Evolutionary conservation across 1,140 invertebrate genomes (phyloP), one percentile per base, ranked within the genome.

Genomic region (Hylyphantes graminicola): DNA sequence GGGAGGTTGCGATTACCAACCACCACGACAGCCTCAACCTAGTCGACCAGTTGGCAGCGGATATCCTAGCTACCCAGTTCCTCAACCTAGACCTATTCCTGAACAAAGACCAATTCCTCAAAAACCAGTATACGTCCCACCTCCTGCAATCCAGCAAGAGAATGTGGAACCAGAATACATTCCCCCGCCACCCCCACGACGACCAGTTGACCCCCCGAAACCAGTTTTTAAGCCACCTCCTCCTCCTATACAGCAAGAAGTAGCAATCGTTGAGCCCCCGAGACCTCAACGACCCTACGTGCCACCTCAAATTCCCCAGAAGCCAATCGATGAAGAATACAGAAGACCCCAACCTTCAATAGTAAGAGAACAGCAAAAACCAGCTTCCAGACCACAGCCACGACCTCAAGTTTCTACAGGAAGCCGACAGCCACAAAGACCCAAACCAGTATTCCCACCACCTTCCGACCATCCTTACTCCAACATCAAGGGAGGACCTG

Each of bases 401-500:
- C 74, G 80, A 75, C 80, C 80, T 6, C 80, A 83, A 17, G 72
- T 75, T 55, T 65, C 70, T n/a, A 63, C 9, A 17, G 80, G 70
- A 35, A 50, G 11, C 12, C 54, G 79, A 21, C 78, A 55, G 61
- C 67, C 78, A 12, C 64, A 57, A n/a, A 51, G 61, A 35, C 82
- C 82, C 54, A 85, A 61, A 53, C 82, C 82, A 57, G 74, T 85
- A 17, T 85, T 85, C 48, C 82, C 82, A n/a, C 82, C 82, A 68
- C 63, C 73, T 15, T 76, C 74, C 8, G 82, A 85, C 77, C 82
- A 85, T 61, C 82, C 82, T 35, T 76, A 85, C 70, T 63, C 82
- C 12, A 85, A 85, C 51, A 85, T 85, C 6, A 85, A 85, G 70
- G 82, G 82, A 50, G 82, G 82, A 8, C 82, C 82, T 61, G 82